Conservation (phyloP, 2,888 invertebrate genomes). For the Cartodere bifasciata region DNA sequence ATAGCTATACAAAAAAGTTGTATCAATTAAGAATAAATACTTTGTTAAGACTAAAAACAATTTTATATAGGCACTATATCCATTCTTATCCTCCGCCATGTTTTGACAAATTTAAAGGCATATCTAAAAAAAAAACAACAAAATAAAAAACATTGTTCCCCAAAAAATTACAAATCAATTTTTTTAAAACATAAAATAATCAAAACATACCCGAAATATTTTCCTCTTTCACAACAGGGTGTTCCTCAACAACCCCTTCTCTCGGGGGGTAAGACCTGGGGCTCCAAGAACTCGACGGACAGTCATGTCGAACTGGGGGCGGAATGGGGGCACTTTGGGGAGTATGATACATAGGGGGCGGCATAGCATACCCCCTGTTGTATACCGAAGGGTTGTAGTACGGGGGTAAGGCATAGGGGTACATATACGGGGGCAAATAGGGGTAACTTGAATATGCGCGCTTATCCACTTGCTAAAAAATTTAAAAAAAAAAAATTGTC, state of each 20-base stretch:
- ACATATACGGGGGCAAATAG: constrained; percentile 2
- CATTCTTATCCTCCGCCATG: constrained; percentile 50
- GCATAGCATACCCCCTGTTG: constrained; percentile 27
- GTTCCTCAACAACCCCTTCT: no score
- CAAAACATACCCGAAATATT: constrained; percentile 40
- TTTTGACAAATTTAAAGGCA: constrained; percentile 82
- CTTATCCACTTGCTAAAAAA: constrained; percentile 4
- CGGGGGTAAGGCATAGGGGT: neutral
- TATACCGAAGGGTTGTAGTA: constrained; percentile 17
- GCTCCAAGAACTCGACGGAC: constrained; percentile 43
- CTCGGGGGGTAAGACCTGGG: constrained; percentile 36
- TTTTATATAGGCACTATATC: no score
- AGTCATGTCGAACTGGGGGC: constrained; percentile 33
- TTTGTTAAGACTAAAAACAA: no score
- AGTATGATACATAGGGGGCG: constrained; percentile 26
- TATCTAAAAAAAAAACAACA: constrained; percentile 51
- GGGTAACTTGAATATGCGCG: constrained; percentile 5
- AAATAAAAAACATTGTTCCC: constrained; percentile 6
- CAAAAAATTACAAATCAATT: no score
- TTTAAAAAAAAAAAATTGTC: no score
- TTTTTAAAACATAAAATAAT: constrained; percentile 1
- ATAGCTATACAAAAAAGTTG: no score
- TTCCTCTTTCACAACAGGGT: constrained; percentile 46
- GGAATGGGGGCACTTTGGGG: constrained; percentile 40
- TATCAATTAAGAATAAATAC: no score